A percentile compares a stretch with the other conserved stretches of the same genome.
Conservation (phyloP, 2,888 invertebrate species). For the Cosmia pyralina region DNA sequence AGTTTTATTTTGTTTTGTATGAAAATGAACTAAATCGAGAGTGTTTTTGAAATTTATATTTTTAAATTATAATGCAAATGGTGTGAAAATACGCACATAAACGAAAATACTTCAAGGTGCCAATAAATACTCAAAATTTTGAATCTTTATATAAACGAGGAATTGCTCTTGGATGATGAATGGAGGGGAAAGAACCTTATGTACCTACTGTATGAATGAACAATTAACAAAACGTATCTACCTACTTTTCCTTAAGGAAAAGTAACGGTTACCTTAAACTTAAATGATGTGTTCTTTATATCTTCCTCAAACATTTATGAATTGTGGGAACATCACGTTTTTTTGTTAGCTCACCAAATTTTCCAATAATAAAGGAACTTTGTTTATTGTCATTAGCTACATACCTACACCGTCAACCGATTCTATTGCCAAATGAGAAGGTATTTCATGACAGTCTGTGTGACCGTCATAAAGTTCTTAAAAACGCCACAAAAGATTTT, state of each 20-base stretch:
- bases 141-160: not conserved
- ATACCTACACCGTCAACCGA: not conserved
- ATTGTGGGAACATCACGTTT: not conserved
- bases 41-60: constrained; percentile 13
- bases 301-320: constrained; percentile 15
- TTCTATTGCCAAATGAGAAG: not conserved
- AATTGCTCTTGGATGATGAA: not conserved
- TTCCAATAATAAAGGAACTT: no score
- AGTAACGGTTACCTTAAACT: constrained; percentile 21
- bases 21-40: no score
- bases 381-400: not conserved
- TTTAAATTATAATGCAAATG: constrained; percentile 2
- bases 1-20: no score
- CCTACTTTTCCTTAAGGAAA: constrained; percentile 45
- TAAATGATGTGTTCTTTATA: constrained; percentile 2
- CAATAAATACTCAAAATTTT: not conserved
- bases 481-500: no score
- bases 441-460: no score
- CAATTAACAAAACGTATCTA: not conserved
- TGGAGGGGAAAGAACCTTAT: constrained; percentile 14
- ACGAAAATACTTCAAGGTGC: constrained; percentile 21
- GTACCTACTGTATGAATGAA: not conserved
- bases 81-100: constrained; percentile 14
- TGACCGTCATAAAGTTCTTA: no score
- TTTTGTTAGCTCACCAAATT: no score